Evolutionary conservation across 2,113 vertebrate genomes (phyloP), one percentile per base, ranked within the genome.

Genomic region (Dendropsophus ebraccatus): DNA sequence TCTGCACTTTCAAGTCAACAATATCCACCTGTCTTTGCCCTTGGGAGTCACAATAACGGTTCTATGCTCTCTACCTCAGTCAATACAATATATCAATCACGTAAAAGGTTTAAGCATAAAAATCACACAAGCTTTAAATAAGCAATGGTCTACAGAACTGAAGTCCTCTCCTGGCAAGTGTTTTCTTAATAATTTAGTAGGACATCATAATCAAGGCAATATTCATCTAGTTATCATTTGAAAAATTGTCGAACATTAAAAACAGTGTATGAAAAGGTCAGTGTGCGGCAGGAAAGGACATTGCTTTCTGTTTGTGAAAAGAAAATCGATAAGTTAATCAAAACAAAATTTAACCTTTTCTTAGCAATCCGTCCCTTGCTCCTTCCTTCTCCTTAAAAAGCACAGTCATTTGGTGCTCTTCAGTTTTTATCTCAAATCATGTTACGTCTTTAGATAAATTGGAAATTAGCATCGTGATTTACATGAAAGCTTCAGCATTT

Each of bases 251-350:
- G 52, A 72, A 80, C 75, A 73, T 86, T 81, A 72, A 80, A 81
- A 72, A 80, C 58, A 80, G 47, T 81, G 67, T 73, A 80, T 72
- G 50, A 81, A 86, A 86, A 86, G 76, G 84, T 80, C 84, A 80
- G 14, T 86, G n/a, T 30, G 60, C 13, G 12, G 60, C 67, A 62
- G 65, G 56, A 86, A 86, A 86, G 76, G 84, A 80, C 84, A 80
- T 73, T 78, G 76, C 76, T 81, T 86, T 86, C 73, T 50, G 76
- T 79, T 73, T 86, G 65, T 49, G 35, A 86, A 81, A 80, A 73
- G 76, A 60, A 73, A 86, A 86, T 86, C 84, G 58, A 86, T 86
- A 80, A 86, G 32, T 79, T 86, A 86, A 86, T 86, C 84, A 80
- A 86, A 86, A 80, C 58, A 17, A 80, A 80, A 85, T 85, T 77